Percentiles rank a stretch among this genome's conserved stretches.
phyloP scores from a whole-genome alignment of 30 jellyfish, hydroid and myxozoan species.

The Aurelia coerulea region DNA sequence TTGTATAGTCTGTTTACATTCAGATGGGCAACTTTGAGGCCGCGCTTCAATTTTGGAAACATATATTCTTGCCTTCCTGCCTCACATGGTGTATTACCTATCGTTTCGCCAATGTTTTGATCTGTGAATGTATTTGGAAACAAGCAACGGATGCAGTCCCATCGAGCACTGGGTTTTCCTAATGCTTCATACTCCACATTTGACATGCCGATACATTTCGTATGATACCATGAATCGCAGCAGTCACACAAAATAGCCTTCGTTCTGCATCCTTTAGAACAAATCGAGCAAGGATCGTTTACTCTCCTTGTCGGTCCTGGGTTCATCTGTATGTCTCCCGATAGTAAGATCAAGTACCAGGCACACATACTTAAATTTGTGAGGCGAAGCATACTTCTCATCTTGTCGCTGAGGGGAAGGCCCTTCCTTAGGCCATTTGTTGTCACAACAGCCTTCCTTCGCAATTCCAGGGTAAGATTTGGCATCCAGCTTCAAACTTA shows the following conservation, averaged over 20 bases:
- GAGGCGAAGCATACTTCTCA: constrained; percentile 69
- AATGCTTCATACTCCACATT: too few species aligned
- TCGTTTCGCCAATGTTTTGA: too few species aligned
- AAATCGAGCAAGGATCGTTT: constrained; percentile 61
- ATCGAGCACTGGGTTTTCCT: too few species aligned
- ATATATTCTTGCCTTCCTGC: constrained; percentile 19
- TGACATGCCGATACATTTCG: too few species aligned
- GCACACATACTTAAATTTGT: constrained; percentile 56
- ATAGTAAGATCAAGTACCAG: constrained; percentile 53
- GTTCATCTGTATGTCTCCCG: neutral
- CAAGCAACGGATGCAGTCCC: too few species aligned
- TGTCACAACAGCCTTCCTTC: constrained; percentile 56
- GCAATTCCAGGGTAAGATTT: constrained; percentile 68
- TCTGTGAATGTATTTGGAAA: too few species aligned
- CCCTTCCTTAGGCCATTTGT: constrained; percentile 69
- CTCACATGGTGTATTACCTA: too few species aligned
- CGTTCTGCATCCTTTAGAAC: neutral
- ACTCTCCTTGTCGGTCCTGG: constrained; percentile 65
- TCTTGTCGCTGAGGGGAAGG: constrained; percentile 70
- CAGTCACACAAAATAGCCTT: too few species aligned
- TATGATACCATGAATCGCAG: too few species aligned
- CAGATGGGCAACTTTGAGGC: constrained; percentile 13
- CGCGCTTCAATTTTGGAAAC: constrained; percentile 59
- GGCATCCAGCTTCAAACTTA: constrained; percentile 65
- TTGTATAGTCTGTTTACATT: too few species aligned